These are phyloP conservation scores for Lutraria lutraria DNA, from an alignment of 2,888 invertebrate genomes.

Conservation along the genomic window DNA sequence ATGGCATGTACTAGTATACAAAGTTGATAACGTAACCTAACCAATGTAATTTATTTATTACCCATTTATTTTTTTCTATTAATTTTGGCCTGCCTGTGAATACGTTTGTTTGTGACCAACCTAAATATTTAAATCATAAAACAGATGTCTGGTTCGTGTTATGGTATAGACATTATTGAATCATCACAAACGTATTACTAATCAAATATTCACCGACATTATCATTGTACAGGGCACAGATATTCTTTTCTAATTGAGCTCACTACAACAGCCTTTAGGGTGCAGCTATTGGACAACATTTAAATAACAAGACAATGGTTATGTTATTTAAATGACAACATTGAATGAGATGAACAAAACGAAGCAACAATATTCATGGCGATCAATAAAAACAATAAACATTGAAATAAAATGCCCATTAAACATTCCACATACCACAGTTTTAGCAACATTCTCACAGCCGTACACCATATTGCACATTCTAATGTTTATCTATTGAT, in stretches of 20 bases:
- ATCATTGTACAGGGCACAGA: not conserved
- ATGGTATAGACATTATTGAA: no score
- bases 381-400: not conserved
- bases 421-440: not conserved
- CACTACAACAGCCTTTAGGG: not conserved
- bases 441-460: not conserved
- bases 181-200: no score
- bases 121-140: no score
- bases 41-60: no score
- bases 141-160: no score
- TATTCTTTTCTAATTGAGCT: not conserved
- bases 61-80: no score
- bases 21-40: no score
- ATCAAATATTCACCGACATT: no score
- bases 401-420: not conserved
- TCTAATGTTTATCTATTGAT: not conserved
- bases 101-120: no score
- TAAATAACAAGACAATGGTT: not conserved
- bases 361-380: not conserved
- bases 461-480: not conserved
- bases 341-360: not conserved
- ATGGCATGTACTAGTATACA: no score
- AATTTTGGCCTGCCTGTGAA: no score
- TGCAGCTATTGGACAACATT: not conserved
- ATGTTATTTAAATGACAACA: not conserved